These are phyloP conservation scores for Penelope pileata DNA, from an alignment of 2,113 vertebrate genomes.

Conservation along the genomic window DNA sequence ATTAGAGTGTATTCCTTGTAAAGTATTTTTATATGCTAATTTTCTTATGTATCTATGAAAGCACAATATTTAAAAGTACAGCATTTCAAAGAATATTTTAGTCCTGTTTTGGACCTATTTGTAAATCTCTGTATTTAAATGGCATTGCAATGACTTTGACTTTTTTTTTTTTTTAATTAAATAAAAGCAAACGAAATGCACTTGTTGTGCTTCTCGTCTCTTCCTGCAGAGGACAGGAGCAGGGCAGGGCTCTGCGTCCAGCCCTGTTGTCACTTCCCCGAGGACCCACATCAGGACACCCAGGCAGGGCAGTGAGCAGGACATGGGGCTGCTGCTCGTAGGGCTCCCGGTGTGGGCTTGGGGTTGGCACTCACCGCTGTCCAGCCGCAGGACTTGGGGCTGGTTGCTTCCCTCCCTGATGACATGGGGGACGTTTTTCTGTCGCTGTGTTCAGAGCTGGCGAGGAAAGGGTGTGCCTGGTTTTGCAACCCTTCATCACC, in stretches of 20 bases:
- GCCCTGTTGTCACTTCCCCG: background rate
- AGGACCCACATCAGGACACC: background rate
- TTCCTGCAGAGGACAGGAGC: background rate
- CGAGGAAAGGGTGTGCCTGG: background rate
- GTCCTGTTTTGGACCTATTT: constrained; percentile 75
- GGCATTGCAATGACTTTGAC: constrained; percentile 70
- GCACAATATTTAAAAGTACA: constrained; percentile 79
- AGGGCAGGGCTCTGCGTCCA: background rate
- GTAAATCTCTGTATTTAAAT: constrained; percentile 77
- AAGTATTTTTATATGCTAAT: constrained; percentile 96
- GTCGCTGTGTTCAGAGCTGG: background rate
- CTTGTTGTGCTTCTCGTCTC: background rate
- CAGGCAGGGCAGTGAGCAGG: background rate
- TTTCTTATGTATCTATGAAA: constrained; percentile 84
- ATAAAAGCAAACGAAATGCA: constrained; percentile 73
- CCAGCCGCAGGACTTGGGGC: fast-evolving
- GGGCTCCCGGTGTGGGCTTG: background rate
- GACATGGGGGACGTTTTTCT: background rate
- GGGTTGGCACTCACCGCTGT: background rate
- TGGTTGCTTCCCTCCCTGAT: fast-evolving
- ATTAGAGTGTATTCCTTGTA: constrained; percentile 94
- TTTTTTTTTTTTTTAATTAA: constrained; percentile 75
- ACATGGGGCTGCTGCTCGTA: background rate
- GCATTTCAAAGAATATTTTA: constrained; percentile 74
- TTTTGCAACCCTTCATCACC: background rate